These are phyloP conservation scores for Champsocephalus gunnari DNA, from an alignment of 2,797 vertebrate genomes.

Conservation along the genomic window DNA sequence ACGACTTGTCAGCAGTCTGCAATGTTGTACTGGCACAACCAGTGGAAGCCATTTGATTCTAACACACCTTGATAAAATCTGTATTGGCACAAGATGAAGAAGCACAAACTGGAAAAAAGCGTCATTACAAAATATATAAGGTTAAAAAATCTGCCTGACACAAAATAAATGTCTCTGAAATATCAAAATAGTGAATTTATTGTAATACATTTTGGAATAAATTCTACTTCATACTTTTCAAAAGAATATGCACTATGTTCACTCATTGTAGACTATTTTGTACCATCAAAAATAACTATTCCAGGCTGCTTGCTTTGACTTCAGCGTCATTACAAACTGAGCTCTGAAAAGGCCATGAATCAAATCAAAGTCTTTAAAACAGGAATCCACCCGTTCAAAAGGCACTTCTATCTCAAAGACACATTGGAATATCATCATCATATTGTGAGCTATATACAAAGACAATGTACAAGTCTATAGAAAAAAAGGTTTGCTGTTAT, in stretches of 20 bases:
- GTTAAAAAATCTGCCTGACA: slow-evolving; percentile 60
- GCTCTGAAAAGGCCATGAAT: slow-evolving; percentile 28
- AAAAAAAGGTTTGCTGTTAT: slow-evolving; percentile 48
- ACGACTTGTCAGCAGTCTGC: slow-evolving; percentile 3
- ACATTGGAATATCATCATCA: slow-evolving; percentile 54
- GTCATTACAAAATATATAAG: slow-evolving; percentile 70
- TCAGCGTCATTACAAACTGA: slow-evolving; percentile 31
- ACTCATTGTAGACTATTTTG: slow-evolving; percentile 35
- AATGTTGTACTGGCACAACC: slow-evolving; percentile 5
- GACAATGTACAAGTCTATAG: slow-evolving; percentile 71
- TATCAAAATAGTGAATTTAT: slow-evolving; percentile 66
- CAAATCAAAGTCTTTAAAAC: slow-evolving; percentile 33
- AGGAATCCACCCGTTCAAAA: slow-evolving; percentile 61
- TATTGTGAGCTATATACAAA: slow-evolving; percentile 73
- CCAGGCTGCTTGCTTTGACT: slow-evolving; percentile 31
- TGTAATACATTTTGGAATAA: slow-evolving; percentile 59
- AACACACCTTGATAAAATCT: slow-evolving; percentile 46
- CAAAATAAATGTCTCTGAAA: slow-evolving; percentile 71
- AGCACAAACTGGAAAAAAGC: slow-evolving; percentile 40
- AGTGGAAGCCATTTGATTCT: slow-evolving; percentile 18
- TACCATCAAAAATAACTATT: slow-evolving; percentile 43
- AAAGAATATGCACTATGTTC: slow-evolving; percentile 50
- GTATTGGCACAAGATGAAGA: slow-evolving; percentile 50
- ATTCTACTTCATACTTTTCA: slow-evolving; percentile 36
- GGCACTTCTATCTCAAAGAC: slow-evolving; percentile 53